A percentile compares a stretch with the other conserved stretches of the same genome.
Evolutionary conservation across 2,888 invertebrate genomes (phyloP).

Genomic region (Hoplodrina blanda): DNA sequence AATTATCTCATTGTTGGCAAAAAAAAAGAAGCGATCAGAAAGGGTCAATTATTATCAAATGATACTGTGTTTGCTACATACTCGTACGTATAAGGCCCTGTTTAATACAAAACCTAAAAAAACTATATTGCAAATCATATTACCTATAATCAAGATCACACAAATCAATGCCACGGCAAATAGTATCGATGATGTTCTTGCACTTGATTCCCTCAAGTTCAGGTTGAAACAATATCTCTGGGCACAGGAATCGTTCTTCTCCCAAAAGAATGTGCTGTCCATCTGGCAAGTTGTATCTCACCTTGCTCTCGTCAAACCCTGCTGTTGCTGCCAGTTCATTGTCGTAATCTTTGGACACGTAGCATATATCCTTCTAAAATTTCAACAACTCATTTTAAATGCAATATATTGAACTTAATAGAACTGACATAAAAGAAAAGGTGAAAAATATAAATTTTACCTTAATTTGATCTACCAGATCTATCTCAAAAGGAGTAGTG

Average conservation of each 20-base stretch:
- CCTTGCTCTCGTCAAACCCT: constrained; percentile 94
- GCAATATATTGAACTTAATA: not conserved
- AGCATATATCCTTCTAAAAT: constrained; percentile 78
- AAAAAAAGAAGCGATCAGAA: not conserved
- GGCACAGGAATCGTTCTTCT: constrained; percentile 95
- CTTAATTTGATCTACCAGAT: constrained; percentile 97
- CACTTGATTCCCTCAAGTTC: constrained; percentile 94
- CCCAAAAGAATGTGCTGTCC: constrained; percentile 95
- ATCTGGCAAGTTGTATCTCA: constrained; percentile 96
- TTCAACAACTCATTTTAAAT: constrained; percentile 66
- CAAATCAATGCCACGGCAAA: constrained; percentile 90
- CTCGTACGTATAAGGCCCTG: no score
- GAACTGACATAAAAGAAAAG: not conserved
- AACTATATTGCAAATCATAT: no score
- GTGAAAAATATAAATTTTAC: constrained; percentile 89
- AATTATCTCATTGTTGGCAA: not conserved
- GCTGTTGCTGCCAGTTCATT: constrained; percentile 60
- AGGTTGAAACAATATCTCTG: constrained; percentile 96
- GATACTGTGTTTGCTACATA: no score
- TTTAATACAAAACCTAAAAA: no score
- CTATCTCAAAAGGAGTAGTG: constrained; percentile 96
- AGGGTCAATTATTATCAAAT: no score
- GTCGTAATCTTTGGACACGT: constrained; percentile 74
- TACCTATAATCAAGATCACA: constrained; percentile 93
- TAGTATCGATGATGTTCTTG: constrained; percentile 92